Conservation (phyloP, 2,888 invertebrate genomes). For the Thymelicus sylvestris region DNA sequence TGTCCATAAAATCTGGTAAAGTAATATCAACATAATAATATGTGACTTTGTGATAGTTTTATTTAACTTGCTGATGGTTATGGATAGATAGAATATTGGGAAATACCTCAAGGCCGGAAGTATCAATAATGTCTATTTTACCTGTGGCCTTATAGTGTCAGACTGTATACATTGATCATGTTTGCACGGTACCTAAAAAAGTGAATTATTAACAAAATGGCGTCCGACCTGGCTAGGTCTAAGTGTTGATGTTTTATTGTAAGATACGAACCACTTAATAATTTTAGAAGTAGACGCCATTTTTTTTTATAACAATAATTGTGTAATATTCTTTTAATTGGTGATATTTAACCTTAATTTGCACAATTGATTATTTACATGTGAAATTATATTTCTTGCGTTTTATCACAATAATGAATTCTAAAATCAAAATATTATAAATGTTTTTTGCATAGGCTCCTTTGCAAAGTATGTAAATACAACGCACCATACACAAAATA, state of each 20-base stretch:
- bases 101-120: too few relatives aligned
- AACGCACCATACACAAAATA: conserved; percentile 43
- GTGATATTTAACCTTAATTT: neutral
- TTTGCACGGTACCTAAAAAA: neutral
- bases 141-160: too few relatives aligned
- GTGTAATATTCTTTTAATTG: neutral
- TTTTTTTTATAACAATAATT: neutral
- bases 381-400: neutral
- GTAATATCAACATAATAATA: too few relatives aligned
- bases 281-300: too few relatives aligned
- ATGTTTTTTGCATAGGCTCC: conserved; percentile 48
- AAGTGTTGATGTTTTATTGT: neutral
- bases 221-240: neutral
- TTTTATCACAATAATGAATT: conserved; percentile 3
- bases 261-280: too few relatives aligned
- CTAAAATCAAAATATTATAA: neutral
- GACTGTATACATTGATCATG: neutral
- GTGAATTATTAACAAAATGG: neutral
- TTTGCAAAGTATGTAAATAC: conserved; percentile 53
- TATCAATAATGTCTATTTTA: too few relatives aligned
- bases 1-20: too few relatives aligned
- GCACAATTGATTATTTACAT: conserved; percentile 5
- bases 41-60: too few relatives aligned
- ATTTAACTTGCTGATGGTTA: too few relatives aligned
- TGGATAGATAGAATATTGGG: too few relatives aligned